Conservation (phyloP, 2,797 vertebrate genomes). For the Rallus crepitans region DNA sequence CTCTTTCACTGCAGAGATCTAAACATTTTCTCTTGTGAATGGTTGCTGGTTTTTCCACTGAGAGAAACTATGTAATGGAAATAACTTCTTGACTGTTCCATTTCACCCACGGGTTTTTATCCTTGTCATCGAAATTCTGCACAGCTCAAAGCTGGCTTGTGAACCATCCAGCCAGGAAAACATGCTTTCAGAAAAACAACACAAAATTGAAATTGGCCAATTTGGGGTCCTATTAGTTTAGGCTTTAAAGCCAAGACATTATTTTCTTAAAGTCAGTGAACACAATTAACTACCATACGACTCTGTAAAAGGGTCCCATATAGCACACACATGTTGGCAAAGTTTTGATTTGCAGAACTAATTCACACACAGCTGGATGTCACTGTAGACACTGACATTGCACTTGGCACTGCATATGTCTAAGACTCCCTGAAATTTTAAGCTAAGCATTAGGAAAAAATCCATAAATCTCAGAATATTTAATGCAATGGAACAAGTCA, state of each 20-base stretch:
- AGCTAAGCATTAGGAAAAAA: not conserved
- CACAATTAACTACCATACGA: not conserved
- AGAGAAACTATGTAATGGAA: not conserved
- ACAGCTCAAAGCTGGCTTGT: not conserved
- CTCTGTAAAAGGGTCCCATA: not conserved
- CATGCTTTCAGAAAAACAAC: not conserved
- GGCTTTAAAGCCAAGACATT: not conserved
- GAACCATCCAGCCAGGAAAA: not conserved
- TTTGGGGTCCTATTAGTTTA: not conserved
- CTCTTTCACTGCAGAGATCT: not conserved
- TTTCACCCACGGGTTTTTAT: not conserved
- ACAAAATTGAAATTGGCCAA: not conserved
- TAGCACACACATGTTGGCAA: accelerated
- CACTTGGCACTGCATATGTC: not conserved
- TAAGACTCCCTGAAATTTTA: not conserved
- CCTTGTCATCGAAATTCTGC: not conserved
- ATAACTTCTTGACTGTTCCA: not conserved
- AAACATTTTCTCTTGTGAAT: not conserved
- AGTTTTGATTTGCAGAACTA: not conserved
- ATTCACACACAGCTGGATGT: not conserved
- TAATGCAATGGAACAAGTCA: not conserved
- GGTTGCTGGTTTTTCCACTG: not conserved
- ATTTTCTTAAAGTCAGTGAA: not conserved
- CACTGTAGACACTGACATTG: not conserved
- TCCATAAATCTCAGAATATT: not conserved